Evolutionary conservation across 1,140 invertebrate genomes (phyloP).

Genomic region (Cotesia vestalis): DNA sequence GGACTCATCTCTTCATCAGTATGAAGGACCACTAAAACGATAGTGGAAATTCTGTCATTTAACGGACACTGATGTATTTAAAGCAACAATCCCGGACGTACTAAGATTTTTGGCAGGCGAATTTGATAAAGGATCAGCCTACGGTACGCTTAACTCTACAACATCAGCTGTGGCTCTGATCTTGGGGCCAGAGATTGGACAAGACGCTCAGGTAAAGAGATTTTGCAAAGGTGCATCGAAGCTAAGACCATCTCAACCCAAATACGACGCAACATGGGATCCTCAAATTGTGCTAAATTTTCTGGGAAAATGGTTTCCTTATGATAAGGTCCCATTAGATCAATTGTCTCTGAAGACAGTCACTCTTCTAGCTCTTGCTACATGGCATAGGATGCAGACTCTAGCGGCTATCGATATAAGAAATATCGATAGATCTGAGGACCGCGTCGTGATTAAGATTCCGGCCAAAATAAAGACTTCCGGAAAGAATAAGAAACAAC

Average conservation of each 20-base stretch:
- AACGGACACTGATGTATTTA: too few relatives aligned
- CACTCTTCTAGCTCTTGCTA: conserved; percentile 8
- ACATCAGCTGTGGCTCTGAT: too few relatives aligned
- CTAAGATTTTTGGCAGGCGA: too few relatives aligned
- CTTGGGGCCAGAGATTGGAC: too few relatives aligned
- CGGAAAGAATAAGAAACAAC: background rate
- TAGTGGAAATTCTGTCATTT: conserved; percentile 17
- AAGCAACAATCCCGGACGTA: too few relatives aligned
- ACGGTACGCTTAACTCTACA: too few relatives aligned
- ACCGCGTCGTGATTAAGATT: conserved; percentile 14
- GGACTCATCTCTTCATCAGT: conserved; percentile 13
- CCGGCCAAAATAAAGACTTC: conserved; percentile 23
- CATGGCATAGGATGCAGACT: conserved; percentile 19
- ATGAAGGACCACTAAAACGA: conserved; percentile 14
- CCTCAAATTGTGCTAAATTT: conserved; percentile 12
- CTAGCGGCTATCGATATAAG: conserved; percentile 1
- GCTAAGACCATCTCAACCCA: background rate
- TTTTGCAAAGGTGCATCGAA: background rate
- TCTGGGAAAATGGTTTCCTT: background rate
- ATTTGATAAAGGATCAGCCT: too few relatives aligned
- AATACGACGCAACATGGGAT: conserved; percentile 28
- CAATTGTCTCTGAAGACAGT: conserved; percentile 9
- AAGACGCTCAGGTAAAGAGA: conserved; percentile 3
- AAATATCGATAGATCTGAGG: background rate
- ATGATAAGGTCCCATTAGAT: background rate